phyloP scores from a whole-genome alignment of 2,797 vertebrate genomes.

The Silurus aristotelis region DNA sequence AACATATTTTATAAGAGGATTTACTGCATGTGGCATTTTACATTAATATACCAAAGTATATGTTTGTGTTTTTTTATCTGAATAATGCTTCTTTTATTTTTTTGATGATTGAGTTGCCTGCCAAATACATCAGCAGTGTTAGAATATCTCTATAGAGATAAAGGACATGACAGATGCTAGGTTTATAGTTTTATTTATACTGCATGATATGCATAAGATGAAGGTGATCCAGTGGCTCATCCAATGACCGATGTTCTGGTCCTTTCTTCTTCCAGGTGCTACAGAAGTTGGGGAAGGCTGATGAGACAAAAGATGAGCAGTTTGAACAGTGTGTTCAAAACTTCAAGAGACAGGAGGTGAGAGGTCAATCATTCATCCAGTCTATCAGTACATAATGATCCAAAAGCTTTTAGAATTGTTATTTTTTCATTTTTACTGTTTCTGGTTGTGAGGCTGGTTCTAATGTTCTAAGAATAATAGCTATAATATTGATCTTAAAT shows the following conservation, averaged over 20 bases:
- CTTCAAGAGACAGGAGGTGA: slow-evolving; percentile 95
- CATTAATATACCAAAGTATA: background rate
- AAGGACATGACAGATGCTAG: background rate
- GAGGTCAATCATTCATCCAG: slow-evolving; percentile 3
- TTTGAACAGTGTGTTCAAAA: slow-evolving; percentile 96
- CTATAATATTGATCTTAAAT: background rate
- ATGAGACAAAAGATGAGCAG: slow-evolving; percentile 97
- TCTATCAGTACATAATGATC: background rate
- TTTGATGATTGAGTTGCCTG: background rate
- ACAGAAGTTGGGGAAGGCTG: slow-evolving; percentile 96
- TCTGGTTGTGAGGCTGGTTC: background rate
- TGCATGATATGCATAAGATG: background rate
- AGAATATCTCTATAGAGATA: background rate
- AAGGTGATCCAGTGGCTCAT: background rate
- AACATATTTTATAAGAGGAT: no score
- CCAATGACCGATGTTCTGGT: background rate
- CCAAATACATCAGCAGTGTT: background rate
- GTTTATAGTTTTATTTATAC: background rate
- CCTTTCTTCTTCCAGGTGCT: slow-evolving; percentile 74
- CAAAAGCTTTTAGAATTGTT: background rate
- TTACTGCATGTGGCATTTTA: no score
- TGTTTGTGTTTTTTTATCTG: background rate
- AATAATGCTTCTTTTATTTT: background rate
- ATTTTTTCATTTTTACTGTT: background rate
- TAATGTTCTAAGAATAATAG: background rate